phyloP scores from a whole-genome alignment of 1,140 invertebrate species.

The Bombus pyrosoma region DNA sequence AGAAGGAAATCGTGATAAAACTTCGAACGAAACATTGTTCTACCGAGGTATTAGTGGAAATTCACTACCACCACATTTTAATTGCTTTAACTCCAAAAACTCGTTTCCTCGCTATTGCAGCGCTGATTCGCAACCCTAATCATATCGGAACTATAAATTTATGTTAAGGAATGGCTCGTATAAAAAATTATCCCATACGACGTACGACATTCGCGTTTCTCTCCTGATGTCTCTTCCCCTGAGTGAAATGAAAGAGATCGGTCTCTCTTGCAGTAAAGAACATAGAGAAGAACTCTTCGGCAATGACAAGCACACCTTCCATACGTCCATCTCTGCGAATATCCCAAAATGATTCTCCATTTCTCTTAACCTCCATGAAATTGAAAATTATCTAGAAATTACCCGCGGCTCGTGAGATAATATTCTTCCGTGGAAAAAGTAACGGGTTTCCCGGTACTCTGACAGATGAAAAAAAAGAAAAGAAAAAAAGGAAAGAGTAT shows the following conservation, averaged over 20 bases:
- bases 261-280: too few relatives aligned
- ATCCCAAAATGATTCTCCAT: too few relatives aligned
- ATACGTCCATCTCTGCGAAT: too few relatives aligned
- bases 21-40: slow-evolving; percentile 6
- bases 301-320: too few relatives aligned
- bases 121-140: not conserved
- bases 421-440: not conserved
- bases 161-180: not conserved
- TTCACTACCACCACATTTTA: not conserved
- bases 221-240: too few relatives aligned
- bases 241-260: too few relatives aligned
- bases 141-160: not conserved
- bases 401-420: not conserved
- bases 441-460: too few relatives aligned
- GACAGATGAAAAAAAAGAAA: slow-evolving; percentile 7
- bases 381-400: not conserved
- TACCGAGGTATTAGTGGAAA: not conserved
- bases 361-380: not conserved
- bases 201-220: not conserved
- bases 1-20: slow-evolving; percentile 1
- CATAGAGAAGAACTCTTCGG: too few relatives aligned
- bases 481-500: slow-evolving; percentile 7
- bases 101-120: not conserved
- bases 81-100: not conserved
- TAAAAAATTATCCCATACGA: not conserved